Evolutionary conservation across 2,888 invertebrate genomes (phyloP), one percentile per base, ranked within the genome.

Genomic region (Sphaerophoria rueppellii): DNA sequence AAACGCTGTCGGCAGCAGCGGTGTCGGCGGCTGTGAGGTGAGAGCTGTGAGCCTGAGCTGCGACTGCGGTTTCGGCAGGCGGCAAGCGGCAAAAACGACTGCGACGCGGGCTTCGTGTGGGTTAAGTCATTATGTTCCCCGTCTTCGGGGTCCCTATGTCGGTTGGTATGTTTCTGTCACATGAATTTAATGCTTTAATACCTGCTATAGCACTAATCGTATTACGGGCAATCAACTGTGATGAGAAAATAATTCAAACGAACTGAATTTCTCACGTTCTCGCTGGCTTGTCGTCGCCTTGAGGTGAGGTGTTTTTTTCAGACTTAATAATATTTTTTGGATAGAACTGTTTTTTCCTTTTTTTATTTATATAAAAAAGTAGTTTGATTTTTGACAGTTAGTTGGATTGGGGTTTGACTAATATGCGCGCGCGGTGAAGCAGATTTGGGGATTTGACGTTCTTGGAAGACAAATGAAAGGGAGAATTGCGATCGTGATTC

Each of bases 101-200:
- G 55, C 55, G 75, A 69, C 85, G 75, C 85, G 81, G 81, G 85
- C 85, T 85, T 85, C 85, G 85, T 85, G 85, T 85, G 85, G 85
- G 85, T 85, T 85, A 85, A 85, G 85, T 85, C 85, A 85, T 85
- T 85, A 85, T 85, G 81, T 81, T 85, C 69, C 77, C 69, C 77
- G 81, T 85, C 81, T 76, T 80, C 76, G 85, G 76, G 63, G 69
- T 76, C 76, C 76, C 81, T 81, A 67, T 86, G 70, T 82, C 77
- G 85, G 82, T 78, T 70, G 83, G 81, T 77, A 69, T 86, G 86
- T 88, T 87, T 88, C 86, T 89, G 89, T 89, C 89, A 88, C 89
- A 89, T 90, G 90, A 90, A 90, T 91, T 91, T 90, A 91, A 91
- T 90, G 91, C 91, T 91, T 91, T 91, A 91, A 91, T 91, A 90